These are phyloP conservation scores for Calameuta idolon DNA, from an alignment of 2,888 invertebrate genomes.

Conservation along the genomic window DNA sequence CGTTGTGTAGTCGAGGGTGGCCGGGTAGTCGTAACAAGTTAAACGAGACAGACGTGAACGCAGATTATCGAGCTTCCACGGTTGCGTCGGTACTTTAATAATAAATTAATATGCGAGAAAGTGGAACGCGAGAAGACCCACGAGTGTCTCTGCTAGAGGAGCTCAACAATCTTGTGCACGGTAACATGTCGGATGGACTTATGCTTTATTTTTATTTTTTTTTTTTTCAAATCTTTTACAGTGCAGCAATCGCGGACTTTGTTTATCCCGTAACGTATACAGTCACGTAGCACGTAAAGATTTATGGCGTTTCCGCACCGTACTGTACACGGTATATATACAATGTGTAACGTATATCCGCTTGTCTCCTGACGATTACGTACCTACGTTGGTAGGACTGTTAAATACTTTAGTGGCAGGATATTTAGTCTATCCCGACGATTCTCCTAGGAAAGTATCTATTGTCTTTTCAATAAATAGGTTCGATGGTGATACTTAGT, in stretches of 20 bases:
- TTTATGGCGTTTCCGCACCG: background rate
- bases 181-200: background rate
- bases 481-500: constrained; percentile 19
- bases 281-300: background rate
- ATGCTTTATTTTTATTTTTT: background rate
- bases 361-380: background rate
- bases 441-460: background rate
- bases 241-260: background rate
- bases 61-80: background rate
- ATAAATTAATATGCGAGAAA: constrained; percentile 28
- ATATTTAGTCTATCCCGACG: background rate
- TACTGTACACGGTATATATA: background rate
- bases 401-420: background rate
- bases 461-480: constrained; percentile 10
- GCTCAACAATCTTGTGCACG: background rate
- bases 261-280: background rate
- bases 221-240: background rate
- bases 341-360: background rate
- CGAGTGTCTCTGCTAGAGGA: constrained; percentile 9
- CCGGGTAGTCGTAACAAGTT: background rate
- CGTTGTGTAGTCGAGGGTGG: background rate
- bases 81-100: constrained; percentile 9
- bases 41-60: background rate
- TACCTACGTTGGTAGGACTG: background rate
- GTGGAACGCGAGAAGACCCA: constrained; percentile 28